Base-by-base conservation (phyloP, 2,113 vertebrate genomes). In the Osmerus mordax region DNA sequence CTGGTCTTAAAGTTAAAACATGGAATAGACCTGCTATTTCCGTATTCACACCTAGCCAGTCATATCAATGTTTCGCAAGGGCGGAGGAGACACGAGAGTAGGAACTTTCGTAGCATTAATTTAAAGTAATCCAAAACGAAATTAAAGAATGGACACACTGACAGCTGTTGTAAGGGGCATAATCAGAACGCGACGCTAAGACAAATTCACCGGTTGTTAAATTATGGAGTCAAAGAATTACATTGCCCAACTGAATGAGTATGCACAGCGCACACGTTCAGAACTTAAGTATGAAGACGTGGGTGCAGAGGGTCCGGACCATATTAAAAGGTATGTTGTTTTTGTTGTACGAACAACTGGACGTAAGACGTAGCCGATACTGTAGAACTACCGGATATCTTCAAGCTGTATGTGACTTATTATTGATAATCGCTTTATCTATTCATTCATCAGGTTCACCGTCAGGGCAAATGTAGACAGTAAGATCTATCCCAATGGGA, bases 311-410 rank as follows among this genome's bases (percentile, higher is more conserved):
- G 91, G 91, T 1, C 90, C 81, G 0, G 88, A 83, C 21, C 90
- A 91, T 71, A 81, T 79, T 1, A 88, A 75, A 64, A 91, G 67
- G 92, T 92, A 76, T 86, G 89, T 82, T 47, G 5, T 4, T 16
- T 0, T 63, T 2, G n/a, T n/a, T 21, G 7, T n/a, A 16, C 7
- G 3, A 8, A 23, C 21, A 8, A 19, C 29, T 56, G 29, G 23
- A 19, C 29, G 56, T 55, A 55, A 15, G 21, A 23, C 59, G 11
- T 59, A 28, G 25, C 25, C 25, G 3, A 51, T 12, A 15, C n/a
- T 61, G 25, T 8, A 54, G 12, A 16, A 28, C 8, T 9, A 55
- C 54, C 13, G 41, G 41, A 36, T 11, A 8, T 18, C 25, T 32
- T 18, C n/a, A 19, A 18, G 18, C 3, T 59, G 18, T 2, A 21